Percentiles rank a stretch among this genome's conserved stretches.
Conservation (phyloP, 2,888 invertebrate species). For the Bedellia somnulentella region DNA sequence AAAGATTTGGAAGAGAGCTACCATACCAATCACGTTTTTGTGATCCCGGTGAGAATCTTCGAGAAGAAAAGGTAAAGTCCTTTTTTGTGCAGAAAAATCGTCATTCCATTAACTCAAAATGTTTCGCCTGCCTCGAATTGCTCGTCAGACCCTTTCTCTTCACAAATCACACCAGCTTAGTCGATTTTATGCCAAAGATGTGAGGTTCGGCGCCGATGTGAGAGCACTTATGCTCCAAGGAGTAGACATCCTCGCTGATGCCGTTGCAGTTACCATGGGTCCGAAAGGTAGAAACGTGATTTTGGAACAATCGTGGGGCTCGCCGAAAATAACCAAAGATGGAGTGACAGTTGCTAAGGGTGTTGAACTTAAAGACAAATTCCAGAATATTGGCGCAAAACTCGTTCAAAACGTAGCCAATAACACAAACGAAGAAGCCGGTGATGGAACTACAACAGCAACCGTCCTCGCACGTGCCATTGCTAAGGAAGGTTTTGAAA, state of each 20-base stretch:
- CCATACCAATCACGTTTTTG: constrained; percentile 51
- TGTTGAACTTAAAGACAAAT: constrained; percentile 97
- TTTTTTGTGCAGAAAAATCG: constrained; percentile 16
- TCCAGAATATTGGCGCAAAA: constrained; percentile 98
- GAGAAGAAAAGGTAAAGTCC: constrained; percentile 31
- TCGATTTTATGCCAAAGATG: constrained; percentile 90
- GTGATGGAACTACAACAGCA: constrained; percentile 98
- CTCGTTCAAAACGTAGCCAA: constrained; percentile 99
- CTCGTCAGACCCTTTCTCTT: constrained; percentile 35
- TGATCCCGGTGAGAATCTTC: constrained; percentile 45
- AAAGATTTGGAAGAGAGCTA: no score
- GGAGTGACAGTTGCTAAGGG: constrained; percentile 99
- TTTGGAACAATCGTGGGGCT: constrained; percentile 99
- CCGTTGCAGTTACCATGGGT: constrained; percentile 99
- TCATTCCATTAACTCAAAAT: no score
- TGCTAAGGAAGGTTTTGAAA: constrained; percentile 98
- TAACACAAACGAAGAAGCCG: constrained; percentile 99
- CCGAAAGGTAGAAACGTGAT: constrained; percentile 99
- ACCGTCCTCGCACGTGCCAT: constrained; percentile 97
- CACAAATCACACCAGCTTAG: constrained; percentile 39
- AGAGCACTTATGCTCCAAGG: constrained; percentile 97
- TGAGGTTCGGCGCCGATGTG: constrained; percentile 96
- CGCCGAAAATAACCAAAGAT: constrained; percentile 99
- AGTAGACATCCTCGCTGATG: constrained; percentile 96
- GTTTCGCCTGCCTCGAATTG: constrained; percentile 48